phyloP scores from a whole-genome alignment of 2,888 invertebrate species.

The Abrostola triplasia region DNA sequence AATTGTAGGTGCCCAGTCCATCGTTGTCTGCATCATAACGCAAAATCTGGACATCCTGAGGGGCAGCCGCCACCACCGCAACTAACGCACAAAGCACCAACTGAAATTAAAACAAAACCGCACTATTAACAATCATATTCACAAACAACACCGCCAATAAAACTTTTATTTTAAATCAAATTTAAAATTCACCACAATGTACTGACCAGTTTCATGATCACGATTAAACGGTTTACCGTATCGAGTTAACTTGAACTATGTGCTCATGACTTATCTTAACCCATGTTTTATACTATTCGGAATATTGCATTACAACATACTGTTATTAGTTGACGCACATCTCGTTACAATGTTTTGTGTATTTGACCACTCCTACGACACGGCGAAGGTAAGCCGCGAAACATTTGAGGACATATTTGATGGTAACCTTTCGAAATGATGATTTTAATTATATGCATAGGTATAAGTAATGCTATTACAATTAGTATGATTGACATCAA shows the following conservation, averaged over 20 bases:
- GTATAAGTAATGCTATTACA: conserved; percentile 56
- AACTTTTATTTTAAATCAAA: conserved; percentile 15
- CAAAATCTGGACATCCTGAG: conserved; percentile 73
- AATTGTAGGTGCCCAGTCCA: conserved; percentile 77
- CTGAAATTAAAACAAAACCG: conserved; percentile 66
- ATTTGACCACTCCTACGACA: conserved; percentile 72
- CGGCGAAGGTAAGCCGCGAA: conserved; percentile 70
- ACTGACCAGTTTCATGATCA: conserved; percentile 79
- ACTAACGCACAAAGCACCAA: conserved; percentile 80
- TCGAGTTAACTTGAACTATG: conserved; percentile 70
- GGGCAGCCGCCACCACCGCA: conserved; percentile 73
- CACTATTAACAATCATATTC: conserved; percentile 50
- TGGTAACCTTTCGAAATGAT: conserved; percentile 68
- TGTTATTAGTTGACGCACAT: conserved; percentile 70
- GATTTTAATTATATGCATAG: conserved; percentile 67
- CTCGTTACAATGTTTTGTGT: conserved; percentile 78
- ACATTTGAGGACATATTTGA: conserved; percentile 74
- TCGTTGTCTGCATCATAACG: conserved; percentile 75
- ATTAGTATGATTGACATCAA: conserved; percentile 66
- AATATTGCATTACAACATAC: conserved; percentile 77
- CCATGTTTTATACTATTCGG: conserved; percentile 79
- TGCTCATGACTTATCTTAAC: conserved; percentile 68
- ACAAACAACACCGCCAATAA: conserved; percentile 23
- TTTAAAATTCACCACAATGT: conserved; percentile 42
- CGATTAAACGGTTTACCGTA: conserved; percentile 62